Evolutionary conservation across 2,888 invertebrate genomes (phyloP), one percentile per base, ranked within the genome.

Genomic region (Tenthredo notha): DNA sequence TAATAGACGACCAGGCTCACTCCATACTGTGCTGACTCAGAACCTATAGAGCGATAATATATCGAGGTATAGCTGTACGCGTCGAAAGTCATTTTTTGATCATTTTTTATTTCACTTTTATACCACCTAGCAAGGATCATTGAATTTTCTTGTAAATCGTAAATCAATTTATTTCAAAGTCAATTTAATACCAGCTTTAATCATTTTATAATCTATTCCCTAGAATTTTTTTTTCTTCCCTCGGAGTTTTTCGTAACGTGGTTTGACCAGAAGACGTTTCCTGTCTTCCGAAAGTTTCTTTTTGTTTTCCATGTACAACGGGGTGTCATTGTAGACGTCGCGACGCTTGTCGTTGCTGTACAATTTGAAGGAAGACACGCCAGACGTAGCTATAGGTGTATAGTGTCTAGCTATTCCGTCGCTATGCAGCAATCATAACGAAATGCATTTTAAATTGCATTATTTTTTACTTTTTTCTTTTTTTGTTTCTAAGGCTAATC

Each of bases 371-470:
- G 12, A n/a, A 74, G 25, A 54, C 77, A 77, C 77, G 61, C 50
- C 54, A 77, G 40, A 21, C 74, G 37, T 43, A 15, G n/a, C 70
- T 74, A 18, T 47, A 47, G 47, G 47, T 47, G 43, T 37, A 37
- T 7, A 37, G 6, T 37, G 47, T 47, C 12, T 47, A 47, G 15
- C 47, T 47, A 25, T 75, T 47, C 75, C 47, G 75, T 25, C 21
- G 25, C 75, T 47, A 33, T 50, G 18, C 67, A 6, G 67, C 77
- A 77, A 77, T 77, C 50, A 78, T 40, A 80, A 40, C 15, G n/a
- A 58, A 80, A 61, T 80, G 80, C 80, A 80, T 25, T 80, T 80
- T 33, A 40, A 80, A 80, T 80, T 80, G 61, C 12, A 80, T 80
- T 80, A 33, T 33, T 33, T 33, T 33, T 33, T 33, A 2, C 2